Conservation (phyloP, 2,888 invertebrate species). For the Parasteatoda lunata region DNA sequence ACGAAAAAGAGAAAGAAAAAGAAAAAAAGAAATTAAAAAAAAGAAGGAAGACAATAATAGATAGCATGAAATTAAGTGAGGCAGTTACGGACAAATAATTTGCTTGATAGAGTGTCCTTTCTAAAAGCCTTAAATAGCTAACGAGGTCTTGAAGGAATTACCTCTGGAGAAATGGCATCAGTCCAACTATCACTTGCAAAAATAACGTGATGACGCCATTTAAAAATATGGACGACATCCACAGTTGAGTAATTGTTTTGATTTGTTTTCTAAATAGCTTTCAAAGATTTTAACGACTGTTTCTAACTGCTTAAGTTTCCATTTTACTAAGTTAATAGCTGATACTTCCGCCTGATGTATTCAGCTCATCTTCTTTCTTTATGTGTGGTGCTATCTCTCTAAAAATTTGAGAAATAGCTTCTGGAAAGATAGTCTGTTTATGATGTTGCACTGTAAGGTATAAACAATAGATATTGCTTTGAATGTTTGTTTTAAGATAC, state of each 20-base stretch:
- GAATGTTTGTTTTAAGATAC: too few species aligned
- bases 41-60: background rate
- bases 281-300: background rate
- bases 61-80: constrained; percentile 32
- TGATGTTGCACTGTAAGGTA: too few species aligned
- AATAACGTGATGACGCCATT: constrained; percentile 37
- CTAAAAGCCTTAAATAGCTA: constrained; percentile 56
- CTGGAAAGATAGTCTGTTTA: too few species aligned
- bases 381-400: too few species aligned
- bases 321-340: background rate
- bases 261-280: background rate
- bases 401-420: too few species aligned
- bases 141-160: constrained; percentile 48
- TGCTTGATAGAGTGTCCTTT: constrained; percentile 48
- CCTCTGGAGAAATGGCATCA: constrained; percentile 47
- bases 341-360: too few species aligned
- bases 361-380: too few species aligned
- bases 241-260: background rate
- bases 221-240: constrained; percentile 47
- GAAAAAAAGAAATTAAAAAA: background rate
- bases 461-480: too few species aligned
- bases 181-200: constrained; percentile 43
- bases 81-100: constrained; percentile 54
- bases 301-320: background rate
- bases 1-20: background rate